Evolutionary conservation across 2,113 vertebrate genomes (phyloP).

Genomic region (Rousettus leschenaultii): DNA sequence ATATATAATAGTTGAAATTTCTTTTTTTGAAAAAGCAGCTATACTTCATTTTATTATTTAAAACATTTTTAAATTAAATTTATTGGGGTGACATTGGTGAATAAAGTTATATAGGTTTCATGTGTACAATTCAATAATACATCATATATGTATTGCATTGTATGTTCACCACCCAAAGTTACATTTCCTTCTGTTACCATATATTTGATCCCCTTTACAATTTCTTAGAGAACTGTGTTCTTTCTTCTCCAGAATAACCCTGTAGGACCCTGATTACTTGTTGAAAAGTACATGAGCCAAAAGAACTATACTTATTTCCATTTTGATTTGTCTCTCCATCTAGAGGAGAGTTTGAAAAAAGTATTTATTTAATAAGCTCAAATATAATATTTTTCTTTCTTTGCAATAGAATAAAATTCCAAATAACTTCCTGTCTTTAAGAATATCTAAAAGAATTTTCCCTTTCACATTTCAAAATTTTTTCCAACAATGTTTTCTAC

Average conservation of each 20-base stretch:
- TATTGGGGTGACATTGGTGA: too few species aligned
- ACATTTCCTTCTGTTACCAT: too few species aligned
- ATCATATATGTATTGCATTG: too few species aligned
- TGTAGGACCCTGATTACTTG: not conserved
- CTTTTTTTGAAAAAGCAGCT: not conserved
- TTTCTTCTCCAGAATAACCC: slow-evolving; percentile 16
- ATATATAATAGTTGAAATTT: not conserved
- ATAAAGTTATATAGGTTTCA: too few species aligned
- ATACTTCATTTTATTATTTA: too few species aligned
- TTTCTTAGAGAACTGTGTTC: not conserved
- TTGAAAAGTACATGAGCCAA: slow-evolving; percentile 10
- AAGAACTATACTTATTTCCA: not conserved
- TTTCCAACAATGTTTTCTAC: not conserved
- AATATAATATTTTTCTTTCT: not conserved
- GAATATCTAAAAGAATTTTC: not conserved
- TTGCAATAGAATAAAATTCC: not conserved
- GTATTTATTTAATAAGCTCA: not conserved
- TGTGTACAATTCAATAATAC: too few species aligned
- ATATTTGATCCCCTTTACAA: not conserved
- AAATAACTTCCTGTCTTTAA: slow-evolving; percentile 8
- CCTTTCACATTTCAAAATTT: not conserved
- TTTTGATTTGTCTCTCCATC: not conserved
- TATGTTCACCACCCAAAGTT: too few species aligned
- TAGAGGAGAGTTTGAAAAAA: not conserved
- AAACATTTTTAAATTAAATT: too few species aligned